Evolutionary conservation across 1,140 invertebrate species (phyloP).

Genomic region (Geopemphigus sp.): DNA sequence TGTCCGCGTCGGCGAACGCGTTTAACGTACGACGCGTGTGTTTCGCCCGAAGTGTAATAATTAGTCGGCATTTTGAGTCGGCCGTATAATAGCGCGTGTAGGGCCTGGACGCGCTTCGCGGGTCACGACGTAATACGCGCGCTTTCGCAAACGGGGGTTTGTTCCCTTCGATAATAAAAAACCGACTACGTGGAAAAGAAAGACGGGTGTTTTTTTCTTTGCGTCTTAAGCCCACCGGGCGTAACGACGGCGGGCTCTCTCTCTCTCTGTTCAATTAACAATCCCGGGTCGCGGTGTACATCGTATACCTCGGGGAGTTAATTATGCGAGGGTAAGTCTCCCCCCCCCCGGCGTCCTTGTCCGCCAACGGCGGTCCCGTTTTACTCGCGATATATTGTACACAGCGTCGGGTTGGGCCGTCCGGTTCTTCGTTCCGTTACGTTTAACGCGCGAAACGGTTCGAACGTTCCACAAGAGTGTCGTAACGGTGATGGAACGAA

Average conservation of each 20-base stretch:
- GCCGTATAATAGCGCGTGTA: background rate
- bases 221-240: slow-evolving; percentile 13
- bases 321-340: slow-evolving; percentile 23
- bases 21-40: no score
- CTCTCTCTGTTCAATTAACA: slow-evolving; percentile 32
- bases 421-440: no score
- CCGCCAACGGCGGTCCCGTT: background rate
- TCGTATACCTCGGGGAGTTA: slow-evolving; percentile 28
- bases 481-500: no score
- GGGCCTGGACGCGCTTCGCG: no score
- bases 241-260: background rate
- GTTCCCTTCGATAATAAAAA: slow-evolving; percentile 1
- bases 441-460: no score
- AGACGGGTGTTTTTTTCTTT: slow-evolving; percentile 20
- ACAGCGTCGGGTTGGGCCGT: no score
- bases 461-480: no score
- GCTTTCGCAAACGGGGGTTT: background rate
- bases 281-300: no score
- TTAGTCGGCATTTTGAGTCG: background rate
- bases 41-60: no score
- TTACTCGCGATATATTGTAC: no score
- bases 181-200: background rate
- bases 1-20: no score
- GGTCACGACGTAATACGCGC: slow-evolving; percentile 10
- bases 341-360: background rate